Conservation (phyloP, 1,140 invertebrate species). For the Cryptotermes secundus region DNA sequence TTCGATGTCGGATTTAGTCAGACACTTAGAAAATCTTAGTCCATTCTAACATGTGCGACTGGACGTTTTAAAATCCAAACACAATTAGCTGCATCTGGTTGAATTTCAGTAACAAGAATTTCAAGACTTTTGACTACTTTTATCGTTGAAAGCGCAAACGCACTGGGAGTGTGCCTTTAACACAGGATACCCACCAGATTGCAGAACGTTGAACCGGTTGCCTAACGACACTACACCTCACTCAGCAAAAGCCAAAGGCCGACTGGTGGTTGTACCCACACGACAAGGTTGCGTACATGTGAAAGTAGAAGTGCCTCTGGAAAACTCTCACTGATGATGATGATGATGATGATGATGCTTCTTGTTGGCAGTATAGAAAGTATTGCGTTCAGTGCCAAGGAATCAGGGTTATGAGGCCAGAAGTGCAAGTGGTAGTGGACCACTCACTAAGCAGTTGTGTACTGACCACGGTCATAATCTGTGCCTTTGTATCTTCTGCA, state of each 20-base stretch:
- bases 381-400: background rate
- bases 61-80: too few species aligned
- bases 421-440: background rate
- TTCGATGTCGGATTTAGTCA: too few species aligned
- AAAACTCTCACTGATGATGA: background rate
- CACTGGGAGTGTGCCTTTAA: too few species aligned
- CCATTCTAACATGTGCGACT: too few species aligned
- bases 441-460: too few species aligned
- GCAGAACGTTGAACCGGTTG: background rate
- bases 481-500: too few species aligned
- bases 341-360: background rate
- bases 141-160: too few species aligned
- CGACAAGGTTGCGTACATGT: constrained; percentile 3
- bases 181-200: background rate
- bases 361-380: background rate
- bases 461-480: too few species aligned
- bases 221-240: background rate
- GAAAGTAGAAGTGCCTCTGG: background rate
- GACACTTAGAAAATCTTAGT: too few species aligned
- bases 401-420: background rate
- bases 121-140: too few species aligned
- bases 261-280: background rate
- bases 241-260: background rate
- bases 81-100: too few species aligned
- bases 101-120: too few species aligned